phyloP scores from a whole-genome alignment of 53 echinoderm and acorn worm species.

The Zoroaster sp. region DNA sequence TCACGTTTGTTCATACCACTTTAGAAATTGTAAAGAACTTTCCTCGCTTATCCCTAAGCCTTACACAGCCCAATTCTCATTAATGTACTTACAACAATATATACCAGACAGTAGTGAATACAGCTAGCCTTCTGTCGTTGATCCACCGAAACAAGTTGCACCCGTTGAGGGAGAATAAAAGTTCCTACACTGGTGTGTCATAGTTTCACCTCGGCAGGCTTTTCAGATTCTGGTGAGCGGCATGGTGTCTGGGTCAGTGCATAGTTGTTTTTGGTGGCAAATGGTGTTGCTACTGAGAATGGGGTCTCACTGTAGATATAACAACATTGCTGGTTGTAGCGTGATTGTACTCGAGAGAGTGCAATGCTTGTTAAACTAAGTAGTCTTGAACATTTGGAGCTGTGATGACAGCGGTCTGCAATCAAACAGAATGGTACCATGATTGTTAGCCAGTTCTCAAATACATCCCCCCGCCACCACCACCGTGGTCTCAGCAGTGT shows the following conservation, averaged over 20 bases:
- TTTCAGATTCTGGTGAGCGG: too few relatives aligned
- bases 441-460: not conserved
- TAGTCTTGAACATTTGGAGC: too few relatives aligned
- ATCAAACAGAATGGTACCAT: too few relatives aligned
- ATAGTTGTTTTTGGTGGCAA: too few relatives aligned
- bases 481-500: not conserved
- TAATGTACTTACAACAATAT: not conserved
- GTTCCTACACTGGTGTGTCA: not conserved
- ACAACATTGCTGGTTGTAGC: too few relatives aligned
- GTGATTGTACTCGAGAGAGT: too few relatives aligned
- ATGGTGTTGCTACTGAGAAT: too few relatives aligned
- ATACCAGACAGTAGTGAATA: not conserved
- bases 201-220: too few relatives aligned
- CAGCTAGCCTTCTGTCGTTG: not conserved
- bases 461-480: not conserved
- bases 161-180: not conserved
- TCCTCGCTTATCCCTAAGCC: not conserved
- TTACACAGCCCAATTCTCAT: not conserved
- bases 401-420: too few relatives aligned
- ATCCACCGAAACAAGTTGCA: not conserved
- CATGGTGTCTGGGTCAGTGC: too few relatives aligned
- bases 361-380: too few relatives aligned
- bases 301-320: too few relatives aligned
- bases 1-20: not conserved
- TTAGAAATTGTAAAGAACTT: not conserved